Evolutionary conservation across 2,797 vertebrate species (phyloP).

Genomic region (Sebastiscus tertius): DNA sequence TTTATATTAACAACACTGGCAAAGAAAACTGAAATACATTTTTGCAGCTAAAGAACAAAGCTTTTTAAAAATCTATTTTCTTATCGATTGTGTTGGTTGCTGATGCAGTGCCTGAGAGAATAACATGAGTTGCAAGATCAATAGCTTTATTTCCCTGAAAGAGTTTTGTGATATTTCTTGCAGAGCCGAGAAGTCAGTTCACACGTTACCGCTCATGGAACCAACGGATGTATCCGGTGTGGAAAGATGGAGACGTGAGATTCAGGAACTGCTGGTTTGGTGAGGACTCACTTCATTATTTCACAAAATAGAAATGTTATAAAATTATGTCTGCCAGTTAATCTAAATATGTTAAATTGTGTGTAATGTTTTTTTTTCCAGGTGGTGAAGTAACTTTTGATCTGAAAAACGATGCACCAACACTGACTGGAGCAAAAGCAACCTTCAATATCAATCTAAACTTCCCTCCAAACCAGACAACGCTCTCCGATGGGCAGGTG

Average conservation of each 20-base stretch:
- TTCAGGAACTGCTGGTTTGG: constrained; percentile 90
- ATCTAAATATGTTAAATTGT: not conserved
- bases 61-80: not conserved
- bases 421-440: constrained; percentile 87
- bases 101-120: not conserved
- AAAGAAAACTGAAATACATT: not conserved
- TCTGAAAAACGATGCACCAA: constrained; percentile 90
- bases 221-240: constrained; percentile 86
- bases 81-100: not conserved
- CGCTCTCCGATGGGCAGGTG: constrained; percentile 86
- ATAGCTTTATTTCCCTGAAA: not conserved
- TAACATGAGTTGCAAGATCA: not conserved
- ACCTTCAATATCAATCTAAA: constrained; percentile 89
- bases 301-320: not conserved
- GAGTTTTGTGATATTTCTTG: not conserved
- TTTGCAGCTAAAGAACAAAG: not conserved
- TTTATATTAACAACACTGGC: not conserved
- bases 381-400: constrained; percentile 90
- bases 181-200: constrained; percentile 82
- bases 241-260: constrained; percentile 84
- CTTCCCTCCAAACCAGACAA: constrained; percentile 88
- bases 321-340: not conserved
- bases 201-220: constrained; percentile 87
- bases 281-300: constrained; percentile 52
- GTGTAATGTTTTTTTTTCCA: constrained; percentile 53